Evolutionary conservation across 1,140 invertebrate species (phyloP).

Genomic region (Cydia strobilella): DNA sequence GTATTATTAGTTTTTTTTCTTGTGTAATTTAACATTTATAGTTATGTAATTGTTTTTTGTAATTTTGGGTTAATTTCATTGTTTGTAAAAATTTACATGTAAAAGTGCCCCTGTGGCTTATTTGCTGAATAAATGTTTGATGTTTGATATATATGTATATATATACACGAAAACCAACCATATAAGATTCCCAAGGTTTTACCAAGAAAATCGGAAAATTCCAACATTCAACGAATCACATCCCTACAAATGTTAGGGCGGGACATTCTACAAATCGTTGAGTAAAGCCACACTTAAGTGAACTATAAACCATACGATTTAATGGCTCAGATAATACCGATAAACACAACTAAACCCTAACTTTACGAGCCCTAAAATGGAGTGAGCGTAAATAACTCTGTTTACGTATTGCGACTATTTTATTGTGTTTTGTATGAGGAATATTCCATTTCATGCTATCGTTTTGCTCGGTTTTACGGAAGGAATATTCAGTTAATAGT

Average conservation of each 20-base stretch:
- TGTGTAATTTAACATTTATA: too few species aligned
- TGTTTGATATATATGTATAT: too few species aligned
- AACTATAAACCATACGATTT: conserved; percentile 30
- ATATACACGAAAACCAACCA: too few species aligned
- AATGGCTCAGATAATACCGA: conserved; percentile 19
- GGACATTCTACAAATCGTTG: neutral
- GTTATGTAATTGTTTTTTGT: too few species aligned
- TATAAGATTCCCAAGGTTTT: neutral
- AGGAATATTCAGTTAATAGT: neutral
- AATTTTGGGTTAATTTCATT: too few species aligned
- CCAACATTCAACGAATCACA: neutral
- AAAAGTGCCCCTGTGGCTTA: too few species aligned
- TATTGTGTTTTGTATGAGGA: conserved; percentile 23
- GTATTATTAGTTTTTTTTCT: too few species aligned
- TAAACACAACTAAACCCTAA: conserved; percentile 22
- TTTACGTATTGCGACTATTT: conserved; percentile 25
- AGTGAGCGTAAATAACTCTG: conserved; percentile 27
- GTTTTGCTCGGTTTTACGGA: neutral
- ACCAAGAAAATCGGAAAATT: neutral
- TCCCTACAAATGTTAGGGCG: neutral
- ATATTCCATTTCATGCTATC: conserved; percentile 5
- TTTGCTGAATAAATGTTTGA: too few species aligned
- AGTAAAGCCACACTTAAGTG: conserved; percentile 11
- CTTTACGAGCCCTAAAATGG: conserved; percentile 24
- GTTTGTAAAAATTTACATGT: too few species aligned